phyloP scores from a whole-genome alignment of 92 coral and sea anemone species.

The Siderastrea siderea region DNA sequence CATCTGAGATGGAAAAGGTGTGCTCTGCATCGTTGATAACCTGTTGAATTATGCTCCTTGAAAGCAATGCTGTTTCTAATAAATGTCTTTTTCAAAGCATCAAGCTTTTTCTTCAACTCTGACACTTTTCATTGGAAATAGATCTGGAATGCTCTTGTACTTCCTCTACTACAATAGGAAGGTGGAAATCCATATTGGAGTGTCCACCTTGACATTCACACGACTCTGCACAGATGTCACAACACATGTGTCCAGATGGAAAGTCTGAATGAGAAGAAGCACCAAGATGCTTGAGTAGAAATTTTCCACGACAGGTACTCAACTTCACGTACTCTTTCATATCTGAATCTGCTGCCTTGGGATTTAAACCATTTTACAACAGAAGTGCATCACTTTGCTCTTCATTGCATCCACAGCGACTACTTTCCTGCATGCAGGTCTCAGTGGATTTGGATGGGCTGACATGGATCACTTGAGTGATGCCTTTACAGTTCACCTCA shows the following conservation, averaged over 20 bases:
- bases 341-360: constrained; percentile 42
- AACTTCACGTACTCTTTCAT: constrained; percentile 53
- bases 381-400: constrained; percentile 42
- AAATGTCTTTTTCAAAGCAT: too few species aligned
- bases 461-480: constrained; percentile 59
- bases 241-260: constrained; percentile 42
- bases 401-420: constrained; percentile 44
- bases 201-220: constrained; percentile 34
- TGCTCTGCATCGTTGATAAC: too few species aligned
- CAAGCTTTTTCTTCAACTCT: not conserved
- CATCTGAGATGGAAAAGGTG: too few species aligned
- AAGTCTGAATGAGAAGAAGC: not conserved
- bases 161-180: constrained; percentile 24
- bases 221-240: constrained; percentile 46
- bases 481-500: constrained; percentile 39
- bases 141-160: not conserved
- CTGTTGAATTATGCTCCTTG: too few species aligned
- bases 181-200: constrained; percentile 44
- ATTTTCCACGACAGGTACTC: constrained; percentile 33
- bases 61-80: too few species aligned
- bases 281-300: constrained; percentile 34
- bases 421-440: constrained; percentile 58
- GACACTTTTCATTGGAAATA: constrained; percentile 25
- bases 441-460: constrained; percentile 64
- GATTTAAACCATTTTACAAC: constrained; percentile 47